These are phyloP conservation scores for Danio tinwini DNA, from an alignment of 2,797 vertebrate species.

Conservation along the genomic window DNA sequence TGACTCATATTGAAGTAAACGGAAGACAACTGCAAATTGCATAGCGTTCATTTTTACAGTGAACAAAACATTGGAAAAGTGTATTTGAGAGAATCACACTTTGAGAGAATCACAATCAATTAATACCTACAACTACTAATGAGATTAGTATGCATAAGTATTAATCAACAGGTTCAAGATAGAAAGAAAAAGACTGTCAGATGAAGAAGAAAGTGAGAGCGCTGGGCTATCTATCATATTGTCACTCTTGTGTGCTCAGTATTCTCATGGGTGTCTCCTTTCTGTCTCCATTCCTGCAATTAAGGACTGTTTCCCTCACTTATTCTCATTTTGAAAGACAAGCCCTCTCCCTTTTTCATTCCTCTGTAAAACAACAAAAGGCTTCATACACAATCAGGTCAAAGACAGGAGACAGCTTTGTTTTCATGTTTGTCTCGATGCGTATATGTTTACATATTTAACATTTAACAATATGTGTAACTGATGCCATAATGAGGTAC, in stretches of 20 bases:
- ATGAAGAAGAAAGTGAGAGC: conserved; percentile 20
- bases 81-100: not conserved
- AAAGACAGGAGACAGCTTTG: conserved; percentile 1
- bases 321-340: conserved; percentile 55
- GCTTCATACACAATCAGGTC: conserved; percentile 3
- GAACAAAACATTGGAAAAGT: too few relatives aligned
- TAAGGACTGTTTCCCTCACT: conserved; percentile 54
- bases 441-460: conserved; percentile 25
- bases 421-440: conserved; percentile 28
- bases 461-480: not conserved
- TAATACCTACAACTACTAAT: not conserved
- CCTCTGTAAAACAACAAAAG: not conserved
- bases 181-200: conserved; percentile 1
- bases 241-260: conserved; percentile 36
- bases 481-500: not conserved
- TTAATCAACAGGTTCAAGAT: not conserved
- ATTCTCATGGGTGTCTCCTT: conserved; percentile 44
- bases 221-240: conserved; percentile 25
- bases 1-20: too few relatives aligned
- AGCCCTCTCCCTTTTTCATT: conserved; percentile 7
- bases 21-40: too few relatives aligned
- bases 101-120: not conserved
- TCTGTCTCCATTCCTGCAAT: conserved; percentile 52
- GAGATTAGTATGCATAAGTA: not conserved
- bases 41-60: too few relatives aligned